phyloP scores from a whole-genome alignment of 2,113 vertebrate genomes.

The Lamprotornis superbus region DNA sequence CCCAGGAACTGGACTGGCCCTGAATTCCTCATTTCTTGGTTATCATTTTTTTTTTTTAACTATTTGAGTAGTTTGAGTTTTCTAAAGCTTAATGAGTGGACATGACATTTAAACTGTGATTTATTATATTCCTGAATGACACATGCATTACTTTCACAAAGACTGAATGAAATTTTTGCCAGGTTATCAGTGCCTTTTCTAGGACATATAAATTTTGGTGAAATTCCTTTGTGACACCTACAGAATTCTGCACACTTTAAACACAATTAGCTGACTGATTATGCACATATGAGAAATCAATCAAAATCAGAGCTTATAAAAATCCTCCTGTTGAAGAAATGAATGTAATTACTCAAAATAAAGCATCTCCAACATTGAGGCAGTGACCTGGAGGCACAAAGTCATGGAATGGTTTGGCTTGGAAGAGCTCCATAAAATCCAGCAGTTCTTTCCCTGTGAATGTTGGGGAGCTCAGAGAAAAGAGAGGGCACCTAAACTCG shows the following conservation, averaged over 20 bases:
- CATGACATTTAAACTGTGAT: neutral
- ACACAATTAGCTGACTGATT: neutral
- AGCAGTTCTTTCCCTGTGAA: neutral
- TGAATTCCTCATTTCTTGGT: neutral
- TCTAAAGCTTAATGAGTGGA: neutral
- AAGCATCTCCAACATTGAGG: neutral
- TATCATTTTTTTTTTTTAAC: neutral
- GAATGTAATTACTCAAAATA: neutral
- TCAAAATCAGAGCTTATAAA: neutral
- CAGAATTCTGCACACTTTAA: neutral
- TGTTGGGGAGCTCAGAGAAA: neutral
- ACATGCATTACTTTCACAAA: neutral
- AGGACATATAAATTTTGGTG: neutral
- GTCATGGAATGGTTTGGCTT: neutral
- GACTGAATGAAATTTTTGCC: neutral
- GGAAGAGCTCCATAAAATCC: neutral
- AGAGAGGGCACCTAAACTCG: fast-evolving
- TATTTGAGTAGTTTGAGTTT: neutral
- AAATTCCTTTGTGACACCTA: neutral
- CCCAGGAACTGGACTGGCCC: neutral
- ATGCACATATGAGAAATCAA: neutral
- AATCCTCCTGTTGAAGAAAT: neutral
- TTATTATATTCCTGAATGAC: neutral
- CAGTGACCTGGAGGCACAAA: neutral
- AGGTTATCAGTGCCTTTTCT: neutral